A percentile compares a stretch with the other conserved stretches of the same genome.
phyloP scores from a whole-genome alignment of 2,888 invertebrate species.

The Sinotaia quadrata region DNA sequence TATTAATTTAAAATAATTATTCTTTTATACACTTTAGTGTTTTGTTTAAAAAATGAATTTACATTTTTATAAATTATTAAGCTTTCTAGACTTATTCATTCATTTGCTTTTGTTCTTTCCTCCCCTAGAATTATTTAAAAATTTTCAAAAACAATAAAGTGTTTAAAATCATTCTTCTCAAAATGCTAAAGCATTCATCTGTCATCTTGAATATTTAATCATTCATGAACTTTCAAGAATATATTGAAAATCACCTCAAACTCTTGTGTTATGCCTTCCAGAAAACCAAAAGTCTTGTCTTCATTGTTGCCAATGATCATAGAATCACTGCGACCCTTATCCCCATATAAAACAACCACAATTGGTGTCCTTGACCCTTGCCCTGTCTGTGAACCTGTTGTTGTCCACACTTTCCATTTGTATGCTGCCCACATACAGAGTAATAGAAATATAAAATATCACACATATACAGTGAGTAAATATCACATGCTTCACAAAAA shows the following conservation, averaged over 20 bases:
- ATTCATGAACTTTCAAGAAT: not conserved
- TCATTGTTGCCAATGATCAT: conserved; percentile 41
- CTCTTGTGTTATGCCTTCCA: conserved; percentile 43
- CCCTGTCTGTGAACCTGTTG: conserved; percentile 45
- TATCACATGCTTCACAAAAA: too few relatives aligned
- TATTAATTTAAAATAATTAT: too few relatives aligned
- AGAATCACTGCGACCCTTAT: conserved; percentile 45
- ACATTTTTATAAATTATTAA: too few relatives aligned
- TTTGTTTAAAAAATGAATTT: too few relatives aligned
- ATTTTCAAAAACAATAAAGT: too few relatives aligned
- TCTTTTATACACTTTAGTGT: too few relatives aligned
- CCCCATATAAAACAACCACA: conserved; percentile 52
- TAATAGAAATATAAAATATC: not conserved
- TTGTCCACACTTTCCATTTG: conserved; percentile 50
- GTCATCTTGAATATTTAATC: not conserved
- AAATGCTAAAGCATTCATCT: not conserved
- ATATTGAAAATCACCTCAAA: conserved; percentile 40
- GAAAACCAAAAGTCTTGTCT: conserved; percentile 39
- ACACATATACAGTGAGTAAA: not conserved
- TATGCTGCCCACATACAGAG: conserved; percentile 36
- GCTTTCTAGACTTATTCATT: too few relatives aligned
- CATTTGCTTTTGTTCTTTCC: too few relatives aligned
- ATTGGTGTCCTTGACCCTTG: conserved; percentile 45
- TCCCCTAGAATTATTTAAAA: too few relatives aligned
- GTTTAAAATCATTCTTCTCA: not conserved